Evolutionary conservation across 2,797 vertebrate species (phyloP).

Genomic region (Poecilia velifera): DNA sequence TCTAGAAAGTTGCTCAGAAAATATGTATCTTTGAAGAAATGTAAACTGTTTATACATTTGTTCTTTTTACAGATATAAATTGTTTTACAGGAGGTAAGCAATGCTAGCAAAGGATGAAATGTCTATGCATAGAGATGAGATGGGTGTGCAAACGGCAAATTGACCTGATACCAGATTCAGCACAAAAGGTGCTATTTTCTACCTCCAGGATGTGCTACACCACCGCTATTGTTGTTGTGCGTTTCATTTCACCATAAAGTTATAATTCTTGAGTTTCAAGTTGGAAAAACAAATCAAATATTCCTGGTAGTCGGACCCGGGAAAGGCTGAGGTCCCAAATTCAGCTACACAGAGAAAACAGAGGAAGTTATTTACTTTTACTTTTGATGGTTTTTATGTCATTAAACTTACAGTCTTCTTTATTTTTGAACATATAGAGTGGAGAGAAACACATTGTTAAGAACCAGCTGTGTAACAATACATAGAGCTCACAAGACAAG

Average conservation of each 20-base stretch:
- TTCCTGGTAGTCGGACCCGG: background rate
- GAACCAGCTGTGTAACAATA: background rate
- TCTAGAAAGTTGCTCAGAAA: background rate
- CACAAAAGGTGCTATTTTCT: background rate
- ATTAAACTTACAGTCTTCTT: background rate
- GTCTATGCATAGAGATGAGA: background rate
- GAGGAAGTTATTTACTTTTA: background rate
- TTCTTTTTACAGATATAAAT: background rate
- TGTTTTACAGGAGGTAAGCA: background rate
- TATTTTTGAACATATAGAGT: background rate
- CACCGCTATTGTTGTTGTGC: background rate
- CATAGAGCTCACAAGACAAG: background rate
- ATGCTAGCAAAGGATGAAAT: background rate
- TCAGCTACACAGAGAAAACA: background rate
- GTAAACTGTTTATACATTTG: background rate
- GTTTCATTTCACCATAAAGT: background rate
- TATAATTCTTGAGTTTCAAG: background rate
- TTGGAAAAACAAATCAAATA: conserved; percentile 1
- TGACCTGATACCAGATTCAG: background rate
- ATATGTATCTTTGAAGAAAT: background rate
- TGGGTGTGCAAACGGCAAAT: background rate
- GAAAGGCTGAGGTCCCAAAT: background rate
- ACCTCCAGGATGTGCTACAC: background rate
- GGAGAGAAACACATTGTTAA: background rate
- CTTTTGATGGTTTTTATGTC: background rate